Evolutionary conservation across 2,888 invertebrate genomes (phyloP).

Genomic region (Nesidiocoris tenuis): DNA sequence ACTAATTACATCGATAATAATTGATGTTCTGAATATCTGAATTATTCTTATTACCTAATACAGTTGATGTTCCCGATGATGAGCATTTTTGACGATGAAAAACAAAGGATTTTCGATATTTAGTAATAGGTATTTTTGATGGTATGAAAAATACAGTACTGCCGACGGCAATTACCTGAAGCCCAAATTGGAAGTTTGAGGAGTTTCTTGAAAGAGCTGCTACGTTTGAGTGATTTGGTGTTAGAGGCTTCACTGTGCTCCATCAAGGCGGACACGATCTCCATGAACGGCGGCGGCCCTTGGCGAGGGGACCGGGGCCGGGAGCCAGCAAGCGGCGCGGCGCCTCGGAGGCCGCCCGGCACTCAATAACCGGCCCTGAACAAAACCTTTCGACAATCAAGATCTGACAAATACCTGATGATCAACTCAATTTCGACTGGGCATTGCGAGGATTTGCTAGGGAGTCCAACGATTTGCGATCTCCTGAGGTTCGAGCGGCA

Average conservation of each 20-base stretch:
- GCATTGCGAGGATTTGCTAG: not conserved
- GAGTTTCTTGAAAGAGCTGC: conserved; percentile 61
- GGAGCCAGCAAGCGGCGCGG: conserved; percentile 10
- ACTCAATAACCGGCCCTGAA: conserved; percentile 31
- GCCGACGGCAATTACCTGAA: conserved; percentile 50
- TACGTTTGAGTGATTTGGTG: conserved; percentile 57
- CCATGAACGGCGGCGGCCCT: conserved; percentile 35
- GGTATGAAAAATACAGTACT: too few relatives aligned
- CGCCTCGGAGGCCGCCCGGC: conserved; percentile 35
- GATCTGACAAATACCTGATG: not conserved
- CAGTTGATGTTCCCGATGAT: too few relatives aligned
- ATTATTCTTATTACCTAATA: too few relatives aligned
- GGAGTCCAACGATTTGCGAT: too few relatives aligned
- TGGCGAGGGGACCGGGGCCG: conserved; percentile 20
- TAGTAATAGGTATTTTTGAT: too few relatives aligned
- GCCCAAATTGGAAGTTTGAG: conserved; percentile 56
- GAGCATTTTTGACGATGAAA: too few relatives aligned
- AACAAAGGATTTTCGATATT: too few relatives aligned
- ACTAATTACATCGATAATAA: too few relatives aligned
- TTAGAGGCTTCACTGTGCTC: conserved; percentile 41
- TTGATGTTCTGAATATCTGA: too few relatives aligned
- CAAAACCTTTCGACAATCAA: conserved; percentile 10
- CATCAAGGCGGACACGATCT: conserved; percentile 42
- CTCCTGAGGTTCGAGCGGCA: too few relatives aligned
- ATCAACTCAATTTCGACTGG: not conserved